Base-by-base conservation (phyloP, 2,113 vertebrate species). In the Bolborhynchus lineola region DNA sequence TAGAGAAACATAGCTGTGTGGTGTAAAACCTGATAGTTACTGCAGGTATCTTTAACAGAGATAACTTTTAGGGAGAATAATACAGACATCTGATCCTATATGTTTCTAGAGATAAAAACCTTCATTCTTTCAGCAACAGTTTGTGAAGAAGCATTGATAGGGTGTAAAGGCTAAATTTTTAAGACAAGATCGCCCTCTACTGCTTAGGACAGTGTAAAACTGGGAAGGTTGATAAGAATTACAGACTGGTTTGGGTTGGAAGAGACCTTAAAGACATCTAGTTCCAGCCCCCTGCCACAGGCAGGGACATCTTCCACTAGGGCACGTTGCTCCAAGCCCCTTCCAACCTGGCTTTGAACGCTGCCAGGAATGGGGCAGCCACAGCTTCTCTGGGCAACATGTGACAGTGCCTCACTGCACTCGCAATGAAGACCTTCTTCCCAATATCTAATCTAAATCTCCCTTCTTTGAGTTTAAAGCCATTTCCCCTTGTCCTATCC, bases 131-230 rank as follows among this genome's bases (percentile, higher is more conserved):
- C 4, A 6, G n/a, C 65, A 55, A 16, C 29, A 46, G 52, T n/a
- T 55, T 28, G 9, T 44, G 50, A 65, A 57, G 37, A 76, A 49
- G 44, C 68, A 75, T 8, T 20, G 10, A 53, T 7, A 42, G 14
- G 5, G 4, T 35, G 17, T 5, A 29, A 91, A 42, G 14, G 6
- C 5, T 16, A 15, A 71, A 95, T 96, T 90, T 92, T 63, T 95
- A 91, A 96, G 88, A 57, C 97, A 95, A 95, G 86, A 26, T 68
- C 71, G 97, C 95, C 97, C 97, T 95, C 97, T 97, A 88, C 69
- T 71, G 97, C 74, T 64, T 35, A 26, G 3, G 15, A 28, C 7
- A 26, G 4, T 42, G 18, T 47, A 60, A 47, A 82, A 26, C 28
- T 3, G 13, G 19, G 4, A 31, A 62, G 41, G 29, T 1, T n/a